Evolutionary conservation across 2,888 invertebrate genomes (phyloP), one percentile per base, ranked within the genome.

Genomic region (Creontiades dilutus): DNA sequence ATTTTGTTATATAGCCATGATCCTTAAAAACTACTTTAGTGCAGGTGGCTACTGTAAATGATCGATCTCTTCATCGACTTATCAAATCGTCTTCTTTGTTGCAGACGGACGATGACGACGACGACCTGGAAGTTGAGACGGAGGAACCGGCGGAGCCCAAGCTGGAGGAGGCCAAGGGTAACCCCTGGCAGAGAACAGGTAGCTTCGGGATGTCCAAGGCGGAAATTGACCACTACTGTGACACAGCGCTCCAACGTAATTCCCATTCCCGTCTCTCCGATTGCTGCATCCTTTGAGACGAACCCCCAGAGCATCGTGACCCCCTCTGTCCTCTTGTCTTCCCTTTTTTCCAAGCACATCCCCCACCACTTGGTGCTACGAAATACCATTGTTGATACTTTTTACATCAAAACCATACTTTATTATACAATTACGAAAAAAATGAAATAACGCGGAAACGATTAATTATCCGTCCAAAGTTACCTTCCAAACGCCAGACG

Each of bases 191-290:
- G 86, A 92, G 93, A 92, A 93, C 93, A 93, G 93, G 93, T 93
- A 93, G 92, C 90, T 89, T 89, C 80, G 82, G 82, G 86, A 90
- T 90, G 87, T 90, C 90, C 52, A 86, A 90, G 89, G 90, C 91
- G 68, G 97, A 97, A 94, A 96, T 96, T 94, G 96, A 96, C 93
- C 96, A 96, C 94, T 96, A 96, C 94, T 96, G 96, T 94, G 96
- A 96, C 94, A 95, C 95, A 93, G 96, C 96, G 93, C 95, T 97
- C 92, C 97, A 97, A 95, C 96, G 96, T 96, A 91, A 86, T 90
- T 76, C 86, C 86, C 86, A 46, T 28, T 89, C 88, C 78, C 89
- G 81, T 82, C 90, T 86, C 28, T 89, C 90, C 89, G 90, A 91
- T 75, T 91, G 90, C 89, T 91, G 91, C 91, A 91, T 91, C 91